These are phyloP conservation scores for Drosophila santomea DNA, from an alignment of 1,140 invertebrate species.

Conservation along the genomic window DNA sequence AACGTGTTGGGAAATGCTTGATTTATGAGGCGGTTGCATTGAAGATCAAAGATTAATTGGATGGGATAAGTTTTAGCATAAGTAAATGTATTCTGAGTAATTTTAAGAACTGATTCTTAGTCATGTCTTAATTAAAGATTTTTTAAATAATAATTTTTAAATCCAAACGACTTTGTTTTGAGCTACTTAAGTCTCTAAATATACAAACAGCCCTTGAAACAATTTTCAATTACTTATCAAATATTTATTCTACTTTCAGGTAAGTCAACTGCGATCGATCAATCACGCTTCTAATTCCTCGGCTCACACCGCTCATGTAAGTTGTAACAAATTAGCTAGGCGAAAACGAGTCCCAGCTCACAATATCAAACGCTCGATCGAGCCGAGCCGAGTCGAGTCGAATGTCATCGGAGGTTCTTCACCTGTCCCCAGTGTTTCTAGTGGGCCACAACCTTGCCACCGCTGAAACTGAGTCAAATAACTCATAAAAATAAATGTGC, in stretches of 20 bases:
- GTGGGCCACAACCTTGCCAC: conserved; percentile 59
- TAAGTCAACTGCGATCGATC: conserved; percentile 43
- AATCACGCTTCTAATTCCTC: conserved; percentile 25
- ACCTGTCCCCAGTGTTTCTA: conserved; percentile 39
- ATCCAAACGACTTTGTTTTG: too few species aligned
- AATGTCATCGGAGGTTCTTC: conserved; percentile 77
- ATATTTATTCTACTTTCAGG: conserved; percentile 46
- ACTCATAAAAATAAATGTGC: conserved; percentile 59
- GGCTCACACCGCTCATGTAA: conserved; percentile 59
- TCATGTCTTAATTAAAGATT: not conserved
- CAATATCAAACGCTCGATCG: conserved; percentile 5
- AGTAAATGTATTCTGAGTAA: not conserved
- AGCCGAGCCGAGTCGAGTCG: conserved; percentile 20
- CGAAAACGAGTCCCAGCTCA: conserved; percentile 13
- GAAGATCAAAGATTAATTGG: conserved; percentile 38
- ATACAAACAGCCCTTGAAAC: not conserved
- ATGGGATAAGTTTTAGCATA: conserved; percentile 7
- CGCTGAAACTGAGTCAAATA: conserved; percentile 62
- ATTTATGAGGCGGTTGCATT: conserved; percentile 16
- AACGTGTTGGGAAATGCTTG: conserved; percentile 21
- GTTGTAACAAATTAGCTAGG: conserved; percentile 39
- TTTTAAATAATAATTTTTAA: not conserved
- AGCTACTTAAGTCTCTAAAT: not conserved
- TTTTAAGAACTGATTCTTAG: not conserved
- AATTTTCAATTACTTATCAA: conserved; percentile 18